Base-by-base conservation (phyloP, 2,797 vertebrate genomes). In the Brachyalestes nurse region DNA sequence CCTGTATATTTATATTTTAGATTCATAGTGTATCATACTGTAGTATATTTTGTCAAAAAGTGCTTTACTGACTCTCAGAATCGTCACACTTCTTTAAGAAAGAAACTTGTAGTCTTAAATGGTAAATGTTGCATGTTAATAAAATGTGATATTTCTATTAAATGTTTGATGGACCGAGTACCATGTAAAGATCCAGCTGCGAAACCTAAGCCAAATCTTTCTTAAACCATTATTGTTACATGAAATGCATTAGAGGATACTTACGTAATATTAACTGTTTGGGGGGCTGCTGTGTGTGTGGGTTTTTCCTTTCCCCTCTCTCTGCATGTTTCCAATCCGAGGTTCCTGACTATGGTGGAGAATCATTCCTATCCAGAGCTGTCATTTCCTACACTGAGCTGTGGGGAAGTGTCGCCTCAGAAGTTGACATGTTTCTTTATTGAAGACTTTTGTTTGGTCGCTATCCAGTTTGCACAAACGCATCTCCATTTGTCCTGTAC, bases 301-400 rank as follows among this genome's bases (percentile, higher is more conserved):
- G 62, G 53, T 47, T 82, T n/a, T 78, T 42, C 62, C 62, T 25
- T 53, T 83, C n/a, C 65, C 72, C 58, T 58, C 40, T 80, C 28
- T 92, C 91, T 93, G 91, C 90, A 92, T 94, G 94, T 87, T 94
- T 93, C 90, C 93, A 95, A 94, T 95, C 91, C 91, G 86, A 94
- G 61, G 42, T 92, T 84, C 88, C 92, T 91, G 87, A 45, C 91
- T 91, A 92, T 77, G 93, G 93, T 94, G 81, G 73, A 79, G 90
- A 92, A 89, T 87, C 87, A 90, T 88, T 90, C 88, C 88, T 92
- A 80, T 91, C 82, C 86, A 83, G 83, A 86, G 75, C 73, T 66
- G 76, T 80, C 78, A 88, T 88, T 85, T 80, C 82, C 80, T 87
- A 65, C 89, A 90, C 90, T 83, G 88, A 89, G 90, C 90, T 85